Evolutionary conservation across 2,113 vertebrate species (phyloP).

Genomic region (Platichthys stellatus): DNA sequence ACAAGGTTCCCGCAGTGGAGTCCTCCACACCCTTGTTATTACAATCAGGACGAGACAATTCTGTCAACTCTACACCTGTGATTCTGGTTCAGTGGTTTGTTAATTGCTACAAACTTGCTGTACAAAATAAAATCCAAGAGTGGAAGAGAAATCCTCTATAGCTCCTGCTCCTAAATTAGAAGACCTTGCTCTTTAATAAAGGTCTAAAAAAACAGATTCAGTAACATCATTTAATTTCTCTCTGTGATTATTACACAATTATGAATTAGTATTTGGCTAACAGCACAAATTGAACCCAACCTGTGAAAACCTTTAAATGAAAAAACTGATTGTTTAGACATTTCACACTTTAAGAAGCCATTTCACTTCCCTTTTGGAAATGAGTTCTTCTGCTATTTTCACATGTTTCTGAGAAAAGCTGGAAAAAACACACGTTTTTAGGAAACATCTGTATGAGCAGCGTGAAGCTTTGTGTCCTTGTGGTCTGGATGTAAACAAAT

Average conservation of each 20-base stretch:
- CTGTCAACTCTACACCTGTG: too few species aligned
- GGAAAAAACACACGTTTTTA: background rate
- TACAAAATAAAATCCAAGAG: too few species aligned
- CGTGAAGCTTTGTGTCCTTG: background rate
- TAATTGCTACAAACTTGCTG: too few species aligned
- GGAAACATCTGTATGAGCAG: background rate
- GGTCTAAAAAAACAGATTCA: too few species aligned
- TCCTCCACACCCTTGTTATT: too few species aligned
- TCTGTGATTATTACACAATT: background rate
- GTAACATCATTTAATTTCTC: background rate
- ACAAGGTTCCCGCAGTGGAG: too few species aligned
- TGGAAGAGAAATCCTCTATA: too few species aligned
- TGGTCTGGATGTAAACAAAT: slow-evolving; percentile 8
- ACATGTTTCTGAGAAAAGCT: background rate
- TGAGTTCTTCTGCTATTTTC: background rate
- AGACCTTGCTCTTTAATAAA: too few species aligned
- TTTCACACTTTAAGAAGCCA: background rate
- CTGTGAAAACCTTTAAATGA: background rate
- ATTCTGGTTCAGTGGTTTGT: too few species aligned
- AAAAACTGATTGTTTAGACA: background rate
- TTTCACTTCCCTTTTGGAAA: background rate
- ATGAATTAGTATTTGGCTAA: background rate
- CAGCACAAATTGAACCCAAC: background rate
- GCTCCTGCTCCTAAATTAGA: too few species aligned
- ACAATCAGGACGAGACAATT: too few species aligned